Conservation (phyloP, 2,888 invertebrate genomes). For the Cetonia aurata region DNA sequence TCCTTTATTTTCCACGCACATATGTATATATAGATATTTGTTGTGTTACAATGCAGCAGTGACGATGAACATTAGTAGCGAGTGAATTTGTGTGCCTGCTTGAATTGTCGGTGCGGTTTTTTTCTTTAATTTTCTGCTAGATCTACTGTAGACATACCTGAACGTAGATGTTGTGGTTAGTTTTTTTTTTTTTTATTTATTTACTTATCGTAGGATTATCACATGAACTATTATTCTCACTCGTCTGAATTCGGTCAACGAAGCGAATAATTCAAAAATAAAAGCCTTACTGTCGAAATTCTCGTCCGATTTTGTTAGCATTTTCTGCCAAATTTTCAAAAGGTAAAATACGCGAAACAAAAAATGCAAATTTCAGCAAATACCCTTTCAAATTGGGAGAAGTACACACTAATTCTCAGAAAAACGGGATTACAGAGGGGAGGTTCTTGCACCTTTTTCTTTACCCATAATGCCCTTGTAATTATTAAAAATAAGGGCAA, state of each 20-base stretch:
- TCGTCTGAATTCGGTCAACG: background rate
- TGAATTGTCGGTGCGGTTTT: conserved; percentile 52
- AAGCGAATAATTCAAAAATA: too few relatives aligned
- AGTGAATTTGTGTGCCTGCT: conserved; percentile 63
- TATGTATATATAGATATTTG: conserved; percentile 7
- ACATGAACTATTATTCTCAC: background rate
- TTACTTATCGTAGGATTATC: conserved; percentile 2
- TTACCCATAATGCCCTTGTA: too few relatives aligned
- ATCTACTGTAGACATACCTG: conserved; percentile 39
- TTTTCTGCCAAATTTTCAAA: conserved; percentile 24
- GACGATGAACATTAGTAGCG: conserved; percentile 61
- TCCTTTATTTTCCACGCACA: conserved; percentile 51
- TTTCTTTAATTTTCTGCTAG: conserved; percentile 35
- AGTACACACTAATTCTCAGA: too few relatives aligned
- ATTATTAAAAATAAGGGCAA: too few relatives aligned
- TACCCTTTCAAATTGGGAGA: too few relatives aligned
- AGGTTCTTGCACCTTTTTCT: too few relatives aligned
- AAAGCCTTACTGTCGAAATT: background rate
- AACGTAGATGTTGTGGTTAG: conserved; percentile 33
- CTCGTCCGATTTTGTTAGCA: conserved; percentile 6
- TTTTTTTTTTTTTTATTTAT: too few relatives aligned
- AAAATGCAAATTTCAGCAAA: too few relatives aligned
- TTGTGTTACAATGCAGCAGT: conserved; percentile 67
- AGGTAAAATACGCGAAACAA: background rate
- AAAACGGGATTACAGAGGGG: too few relatives aligned